Conservation (phyloP, 2,888 invertebrate genomes). For the Lasioglossum malachurum region DNA sequence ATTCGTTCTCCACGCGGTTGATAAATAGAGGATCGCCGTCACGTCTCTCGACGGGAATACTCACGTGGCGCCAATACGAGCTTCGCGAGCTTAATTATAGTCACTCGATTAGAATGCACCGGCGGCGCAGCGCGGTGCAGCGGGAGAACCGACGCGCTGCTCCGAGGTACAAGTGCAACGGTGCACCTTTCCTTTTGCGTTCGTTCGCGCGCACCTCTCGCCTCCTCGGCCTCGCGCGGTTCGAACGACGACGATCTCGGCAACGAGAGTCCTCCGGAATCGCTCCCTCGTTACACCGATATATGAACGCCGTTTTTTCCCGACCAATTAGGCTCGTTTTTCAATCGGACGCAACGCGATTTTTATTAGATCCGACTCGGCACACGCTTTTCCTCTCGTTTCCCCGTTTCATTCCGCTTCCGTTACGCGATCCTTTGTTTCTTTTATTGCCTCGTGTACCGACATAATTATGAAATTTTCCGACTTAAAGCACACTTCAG, state of each 20-base stretch:
- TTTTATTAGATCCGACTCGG: background rate
- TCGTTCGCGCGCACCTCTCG: conserved; percentile 28
- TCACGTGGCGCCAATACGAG: conserved; percentile 61
- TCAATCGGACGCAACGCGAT: background rate
- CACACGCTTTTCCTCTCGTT: background rate
- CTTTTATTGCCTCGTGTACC: too few relatives aligned
- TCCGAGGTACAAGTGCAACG: conserved; percentile 62
- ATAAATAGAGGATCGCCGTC: conserved; percentile 30
- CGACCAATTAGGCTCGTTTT: too few relatives aligned
- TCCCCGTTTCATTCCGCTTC: background rate
- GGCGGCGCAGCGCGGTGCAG: background rate
- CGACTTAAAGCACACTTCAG: too few relatives aligned
- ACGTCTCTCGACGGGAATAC: conserved; percentile 46
- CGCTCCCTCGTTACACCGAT: background rate
- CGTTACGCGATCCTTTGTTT: too few relatives aligned
- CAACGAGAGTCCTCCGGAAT: background rate
- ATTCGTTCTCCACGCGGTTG: conserved; percentile 20
- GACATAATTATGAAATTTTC: too few relatives aligned
- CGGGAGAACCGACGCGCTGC: conserved; percentile 15
- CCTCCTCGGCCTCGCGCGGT: conserved; percentile 2
- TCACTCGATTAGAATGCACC: conserved; percentile 60
- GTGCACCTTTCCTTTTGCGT: conserved; percentile 54
- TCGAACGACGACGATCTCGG: background rate
- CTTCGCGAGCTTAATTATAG: conserved; percentile 64
- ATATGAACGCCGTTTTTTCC: background rate